Evolutionary conservation across 1,140 invertebrate species (phyloP).

Genomic region (Heterodera carotae): DNA sequence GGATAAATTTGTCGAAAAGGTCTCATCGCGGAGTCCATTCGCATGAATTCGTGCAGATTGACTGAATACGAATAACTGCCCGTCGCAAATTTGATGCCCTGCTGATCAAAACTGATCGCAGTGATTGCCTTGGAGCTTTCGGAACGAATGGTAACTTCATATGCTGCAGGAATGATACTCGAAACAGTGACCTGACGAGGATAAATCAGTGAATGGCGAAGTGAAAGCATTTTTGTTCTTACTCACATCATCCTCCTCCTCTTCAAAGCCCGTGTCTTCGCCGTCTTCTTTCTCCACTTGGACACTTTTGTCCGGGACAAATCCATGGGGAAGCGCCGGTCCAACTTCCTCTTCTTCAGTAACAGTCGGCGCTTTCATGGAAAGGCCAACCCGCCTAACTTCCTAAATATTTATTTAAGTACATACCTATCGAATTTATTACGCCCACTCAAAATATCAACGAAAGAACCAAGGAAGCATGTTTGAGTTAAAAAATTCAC

Average conservation of each 20-base stretch:
- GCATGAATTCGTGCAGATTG: constrained; percentile 95
- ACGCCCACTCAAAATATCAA: too few relatives aligned
- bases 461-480: too few relatives aligned
- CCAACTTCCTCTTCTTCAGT: constrained; percentile 53
- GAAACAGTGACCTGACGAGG: constrained; percentile 50
- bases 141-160: constrained; percentile 41
- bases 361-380: not conserved
- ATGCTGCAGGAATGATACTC: constrained; percentile 49
- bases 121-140: constrained; percentile 68
- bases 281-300: constrained; percentile 21
- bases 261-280: constrained; percentile 46
- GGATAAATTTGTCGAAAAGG: constrained; percentile 88
- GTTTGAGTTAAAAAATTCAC: too few relatives aligned
- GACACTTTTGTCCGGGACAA: constrained; percentile 42
- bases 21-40: constrained; percentile 87
- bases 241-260: constrained; percentile 31
- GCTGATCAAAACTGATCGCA: constrained; percentile 84
- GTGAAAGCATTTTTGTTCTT: constrained; percentile 5
- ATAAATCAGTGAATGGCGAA: too few relatives aligned
- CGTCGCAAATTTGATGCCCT: constrained; percentile 86
- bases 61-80: constrained; percentile 90
- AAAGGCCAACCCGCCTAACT: constrained; percentile 19
- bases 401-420: constrained; percentile 14
- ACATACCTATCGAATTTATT: constrained; percentile 10
- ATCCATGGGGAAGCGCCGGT: constrained; percentile 48